These are phyloP conservation scores for Alces alces DNA, from an alignment of 2,113 vertebrate genomes.

Conservation along the genomic window DNA sequence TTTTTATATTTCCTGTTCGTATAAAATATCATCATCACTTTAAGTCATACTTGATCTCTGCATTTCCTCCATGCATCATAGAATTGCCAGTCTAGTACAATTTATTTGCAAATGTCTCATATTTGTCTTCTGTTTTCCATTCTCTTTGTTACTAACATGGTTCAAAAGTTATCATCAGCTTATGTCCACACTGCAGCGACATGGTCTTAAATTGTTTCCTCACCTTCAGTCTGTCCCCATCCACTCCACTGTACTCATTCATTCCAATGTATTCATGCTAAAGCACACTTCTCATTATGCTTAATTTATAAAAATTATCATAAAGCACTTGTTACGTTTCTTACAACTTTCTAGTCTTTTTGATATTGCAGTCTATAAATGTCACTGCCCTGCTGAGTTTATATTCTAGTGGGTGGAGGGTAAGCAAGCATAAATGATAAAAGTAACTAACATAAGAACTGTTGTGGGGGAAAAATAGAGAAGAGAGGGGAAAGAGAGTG, in stretches of 20 bases:
- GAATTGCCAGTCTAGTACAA: not conserved
- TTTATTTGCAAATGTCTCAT: not conserved
- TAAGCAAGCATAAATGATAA: not conserved
- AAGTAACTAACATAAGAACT: not conserved
- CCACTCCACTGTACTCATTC: not conserved
- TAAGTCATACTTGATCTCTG: not conserved
- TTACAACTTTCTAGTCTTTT: constrained; percentile 1
- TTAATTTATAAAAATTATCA: constrained; percentile 1
- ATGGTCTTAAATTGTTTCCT: not conserved
- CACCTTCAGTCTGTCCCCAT: not conserved
- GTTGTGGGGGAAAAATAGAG: not conserved
- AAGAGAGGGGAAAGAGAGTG: not conserved
- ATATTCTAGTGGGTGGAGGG: not conserved
- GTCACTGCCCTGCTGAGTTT: not conserved
- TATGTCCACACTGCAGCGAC: not conserved
- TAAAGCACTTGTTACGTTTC: not conserved
- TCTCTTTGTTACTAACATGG: not conserved
- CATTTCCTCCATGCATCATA: not conserved
- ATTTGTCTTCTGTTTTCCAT: not conserved
- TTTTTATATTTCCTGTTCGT: not conserved
- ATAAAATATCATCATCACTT: not conserved
- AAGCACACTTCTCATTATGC: not conserved
- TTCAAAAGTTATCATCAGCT: not conserved
- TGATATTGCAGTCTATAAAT: not conserved
- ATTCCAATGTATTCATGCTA: not conserved